A percentile compares a stretch with the other conserved stretches of the same genome.
phyloP scores from a whole-genome alignment of 2,113 vertebrate genomes.

The Bujurquina vittata region DNA sequence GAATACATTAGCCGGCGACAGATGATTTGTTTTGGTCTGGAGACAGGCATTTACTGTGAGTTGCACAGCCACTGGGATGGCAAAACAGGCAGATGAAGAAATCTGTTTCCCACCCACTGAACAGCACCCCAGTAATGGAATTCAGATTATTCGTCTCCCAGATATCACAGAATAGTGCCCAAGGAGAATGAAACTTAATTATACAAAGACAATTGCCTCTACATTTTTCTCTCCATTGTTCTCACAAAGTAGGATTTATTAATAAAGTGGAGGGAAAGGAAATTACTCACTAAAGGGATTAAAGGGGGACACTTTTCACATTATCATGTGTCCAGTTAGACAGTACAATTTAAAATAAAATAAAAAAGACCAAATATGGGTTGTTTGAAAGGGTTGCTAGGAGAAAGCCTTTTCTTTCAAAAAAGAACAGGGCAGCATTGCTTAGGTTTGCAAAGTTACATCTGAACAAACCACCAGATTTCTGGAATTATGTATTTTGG shows the following conservation, averaged over 20 bases:
- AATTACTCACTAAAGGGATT: neutral
- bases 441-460: neutral
- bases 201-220: neutral
- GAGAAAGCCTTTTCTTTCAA: neutral
- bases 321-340: neutral
- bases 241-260: neutral
- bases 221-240: neutral
- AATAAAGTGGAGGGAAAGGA: neutral
- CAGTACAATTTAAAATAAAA: neutral
- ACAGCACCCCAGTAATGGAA: neutral
- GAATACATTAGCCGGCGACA: conserved; percentile 31
- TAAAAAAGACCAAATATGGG: no score
- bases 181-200: neutral
- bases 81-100: neutral
- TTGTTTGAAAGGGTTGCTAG: neutral
- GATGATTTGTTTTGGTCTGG: conserved; percentile 43
- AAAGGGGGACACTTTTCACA: neutral
- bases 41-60: conserved; percentile 19
- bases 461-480: neutral
- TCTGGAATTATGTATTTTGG: neutral
- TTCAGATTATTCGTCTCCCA: neutral
- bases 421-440: neutral
- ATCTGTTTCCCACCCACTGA: neutral
- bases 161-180: neutral
- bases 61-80: neutral